Percentiles rank a stretch among this genome's conserved stretches.
These are phyloP conservation scores for Zoanthus gigantus DNA, from an alignment of 92 coral and sea anemone species.

Conservation along the genomic window DNA sequence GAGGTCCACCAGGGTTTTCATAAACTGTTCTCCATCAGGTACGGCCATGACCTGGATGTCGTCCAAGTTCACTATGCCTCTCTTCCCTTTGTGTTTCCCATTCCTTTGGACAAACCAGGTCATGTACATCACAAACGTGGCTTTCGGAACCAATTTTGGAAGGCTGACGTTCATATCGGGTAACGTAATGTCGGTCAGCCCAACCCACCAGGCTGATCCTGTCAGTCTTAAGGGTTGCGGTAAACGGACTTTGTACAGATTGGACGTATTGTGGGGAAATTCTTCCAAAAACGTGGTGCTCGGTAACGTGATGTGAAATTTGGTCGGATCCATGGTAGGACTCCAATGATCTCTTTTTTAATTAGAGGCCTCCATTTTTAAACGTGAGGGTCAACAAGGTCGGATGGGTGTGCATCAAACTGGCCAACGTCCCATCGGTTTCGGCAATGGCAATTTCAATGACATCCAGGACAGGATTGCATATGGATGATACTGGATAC, in stretches of 20 bases:
- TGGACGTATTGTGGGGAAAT: neutral
- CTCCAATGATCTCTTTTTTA: too few species aligned
- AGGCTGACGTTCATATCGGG: neutral
- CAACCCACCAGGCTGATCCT: neutral
- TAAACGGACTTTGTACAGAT: constrained; percentile 6
- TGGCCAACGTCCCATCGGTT: neutral
- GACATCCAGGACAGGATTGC: neutral
- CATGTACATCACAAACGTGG: constrained; percentile 8
- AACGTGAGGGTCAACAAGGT: neutral
- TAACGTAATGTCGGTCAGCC: neutral
- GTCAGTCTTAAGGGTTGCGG: neutral
- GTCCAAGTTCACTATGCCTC: too few species aligned
- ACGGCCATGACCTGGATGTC: neutral
- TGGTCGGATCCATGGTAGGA: neutral
- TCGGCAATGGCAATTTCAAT: neutral
- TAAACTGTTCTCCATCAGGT: neutral
- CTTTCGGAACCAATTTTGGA: neutral
- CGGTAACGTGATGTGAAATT: constrained; percentile 3
- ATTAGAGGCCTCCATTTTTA: neutral
- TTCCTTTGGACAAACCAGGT: neutral
- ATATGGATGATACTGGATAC: neutral
- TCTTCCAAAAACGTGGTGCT: constrained; percentile 6
- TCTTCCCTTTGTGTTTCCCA: neutral
- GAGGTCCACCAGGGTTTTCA: neutral
- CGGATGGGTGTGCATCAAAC: neutral